Evolutionary conservation across 2,797 vertebrate species (phyloP).

Genomic region (Pseudochaenichthys georgianus): DNA sequence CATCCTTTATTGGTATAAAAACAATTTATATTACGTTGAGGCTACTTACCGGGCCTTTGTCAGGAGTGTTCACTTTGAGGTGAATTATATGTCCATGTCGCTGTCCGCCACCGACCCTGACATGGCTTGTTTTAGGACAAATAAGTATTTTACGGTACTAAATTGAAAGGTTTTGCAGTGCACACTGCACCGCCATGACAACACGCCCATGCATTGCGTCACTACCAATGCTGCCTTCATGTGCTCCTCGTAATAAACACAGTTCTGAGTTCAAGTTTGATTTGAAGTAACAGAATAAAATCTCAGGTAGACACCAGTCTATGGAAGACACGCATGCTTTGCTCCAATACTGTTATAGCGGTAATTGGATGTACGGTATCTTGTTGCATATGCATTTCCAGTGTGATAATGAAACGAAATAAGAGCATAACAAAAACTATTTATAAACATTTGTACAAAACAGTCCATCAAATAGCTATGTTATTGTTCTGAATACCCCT

Average conservation of each 20-base stretch:
- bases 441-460: neutral
- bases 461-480: neutral
- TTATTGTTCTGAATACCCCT: neutral
- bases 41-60: slow-evolving; percentile 66
- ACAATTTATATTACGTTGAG: slow-evolving; percentile 8
- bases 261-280: neutral
- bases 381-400: too few species aligned
- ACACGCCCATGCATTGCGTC: slow-evolving; percentile 81
- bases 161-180: slow-evolving; percentile 49
- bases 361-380: neutral
- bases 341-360: too few species aligned
- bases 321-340: neutral
- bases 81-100: slow-evolving; percentile 43
- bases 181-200: slow-evolving; percentile 73
- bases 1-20: slow-evolving; percentile 39
- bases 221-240: slow-evolving; percentile 67
- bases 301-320: neutral
- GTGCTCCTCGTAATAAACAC: slow-evolving; percentile 39
- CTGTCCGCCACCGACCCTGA: slow-evolving; percentile 46
- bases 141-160: slow-evolving; percentile 54
- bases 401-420: neutral
- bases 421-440: neutral
- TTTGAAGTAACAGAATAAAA: neutral
- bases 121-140: slow-evolving; percentile 56
- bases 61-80: slow-evolving; percentile 45